Conservation (phyloP, 2,113 vertebrate species). For the Buteo buteo region DNA sequence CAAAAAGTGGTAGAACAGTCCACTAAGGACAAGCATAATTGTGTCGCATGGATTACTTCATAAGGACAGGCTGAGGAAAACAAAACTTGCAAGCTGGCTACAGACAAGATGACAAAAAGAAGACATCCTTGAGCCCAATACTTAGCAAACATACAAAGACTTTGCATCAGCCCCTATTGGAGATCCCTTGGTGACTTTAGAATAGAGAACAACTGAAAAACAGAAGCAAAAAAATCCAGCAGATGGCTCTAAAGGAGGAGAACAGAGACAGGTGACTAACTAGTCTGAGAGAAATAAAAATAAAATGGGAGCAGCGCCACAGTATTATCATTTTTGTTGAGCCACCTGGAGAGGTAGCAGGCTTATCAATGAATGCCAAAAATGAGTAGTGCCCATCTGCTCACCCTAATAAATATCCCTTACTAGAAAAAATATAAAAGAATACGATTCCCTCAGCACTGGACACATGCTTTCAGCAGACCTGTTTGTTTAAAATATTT, state of each 20-base stretch:
- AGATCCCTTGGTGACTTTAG: not conserved
- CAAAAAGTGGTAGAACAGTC: not conserved
- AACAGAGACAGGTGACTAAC: slow-evolving; percentile 44
- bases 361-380: slow-evolving; percentile 51
- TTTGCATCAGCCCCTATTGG: not conserved
- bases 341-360: slow-evolving; percentile 36
- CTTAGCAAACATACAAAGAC: not conserved
- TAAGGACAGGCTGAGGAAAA: not conserved
- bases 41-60: not conserved
- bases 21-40: not conserved
- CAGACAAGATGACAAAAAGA: not conserved
- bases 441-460: not conserved
- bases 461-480: not conserved
- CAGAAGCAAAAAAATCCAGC: slow-evolving; percentile 1
- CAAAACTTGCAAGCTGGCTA: not conserved
- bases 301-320: slow-evolving; percentile 21
- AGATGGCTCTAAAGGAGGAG: slow-evolving; percentile 40
- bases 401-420: slow-evolving; percentile 40
- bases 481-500: slow-evolving; percentile 38
- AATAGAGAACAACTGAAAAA: not conserved
- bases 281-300: slow-evolving; percentile 47
- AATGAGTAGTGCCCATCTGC: slow-evolving; percentile 59
- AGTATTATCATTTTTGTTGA: slow-evolving; percentile 25
- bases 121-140: not conserved
- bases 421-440: not conserved